phyloP scores from a whole-genome alignment of 2,888 invertebrate species.

The Cybosia mesomella region DNA sequence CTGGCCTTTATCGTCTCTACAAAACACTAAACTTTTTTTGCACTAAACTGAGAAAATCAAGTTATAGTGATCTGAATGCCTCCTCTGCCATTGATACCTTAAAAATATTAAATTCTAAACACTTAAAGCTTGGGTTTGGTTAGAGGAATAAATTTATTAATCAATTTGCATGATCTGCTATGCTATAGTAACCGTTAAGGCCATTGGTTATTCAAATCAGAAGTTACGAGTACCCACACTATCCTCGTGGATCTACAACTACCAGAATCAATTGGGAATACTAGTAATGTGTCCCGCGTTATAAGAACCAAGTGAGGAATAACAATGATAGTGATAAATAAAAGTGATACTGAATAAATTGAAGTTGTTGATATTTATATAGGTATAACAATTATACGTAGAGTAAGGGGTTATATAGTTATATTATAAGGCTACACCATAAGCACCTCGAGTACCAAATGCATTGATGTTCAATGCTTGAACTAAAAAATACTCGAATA shows the following conservation, averaged over 20 bases:
- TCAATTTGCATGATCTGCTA: neutral
- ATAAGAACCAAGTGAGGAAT: neutral
- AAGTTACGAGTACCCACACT: neutral
- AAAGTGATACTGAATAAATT: too few relatives aligned
- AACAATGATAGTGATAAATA: neutral
- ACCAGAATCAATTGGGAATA: neutral
- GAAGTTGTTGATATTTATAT: too few relatives aligned
- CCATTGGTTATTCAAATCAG: neutral
- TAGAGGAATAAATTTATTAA: neutral
- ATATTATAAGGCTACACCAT: neutral
- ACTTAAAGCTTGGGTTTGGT: neutral
- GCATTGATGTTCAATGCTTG: too few relatives aligned
- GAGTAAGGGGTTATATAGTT: too few relatives aligned
- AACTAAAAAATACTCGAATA: neutral
- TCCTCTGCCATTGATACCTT: too few relatives aligned
- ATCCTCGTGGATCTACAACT: too few relatives aligned
- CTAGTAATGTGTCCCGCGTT: neutral
- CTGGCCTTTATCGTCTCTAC: neutral
- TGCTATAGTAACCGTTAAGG: neutral
- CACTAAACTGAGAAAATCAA: neutral
- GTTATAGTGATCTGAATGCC: neutral
- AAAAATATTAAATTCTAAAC: too few relatives aligned
- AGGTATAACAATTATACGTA: too few relatives aligned
- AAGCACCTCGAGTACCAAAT: neutral
- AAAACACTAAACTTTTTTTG: neutral